These are phyloP conservation scores for Zaprionus davidi DNA, from an alignment of 1,140 invertebrate genomes.

Conservation along the genomic window DNA sequence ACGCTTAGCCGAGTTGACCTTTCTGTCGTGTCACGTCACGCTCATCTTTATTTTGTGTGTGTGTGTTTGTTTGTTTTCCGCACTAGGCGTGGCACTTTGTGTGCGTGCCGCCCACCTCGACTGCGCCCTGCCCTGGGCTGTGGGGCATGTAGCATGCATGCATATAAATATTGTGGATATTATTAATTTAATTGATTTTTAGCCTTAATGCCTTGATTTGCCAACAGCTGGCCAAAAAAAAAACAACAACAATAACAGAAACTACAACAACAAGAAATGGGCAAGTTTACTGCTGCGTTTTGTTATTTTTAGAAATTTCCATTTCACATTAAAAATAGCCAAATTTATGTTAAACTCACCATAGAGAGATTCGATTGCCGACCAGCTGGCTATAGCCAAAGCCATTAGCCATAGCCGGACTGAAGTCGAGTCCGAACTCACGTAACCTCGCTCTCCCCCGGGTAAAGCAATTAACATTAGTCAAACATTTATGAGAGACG, in stretches of 20 bases:
- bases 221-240: slow-evolving; percentile 61
- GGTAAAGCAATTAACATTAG: slow-evolving; percentile 40
- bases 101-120: slow-evolving; percentile 35
- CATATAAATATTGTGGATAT: slow-evolving; percentile 64
- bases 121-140: slow-evolving; percentile 1
- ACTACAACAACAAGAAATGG: not conserved
- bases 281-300: slow-evolving; percentile 59
- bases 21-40: slow-evolving; percentile 7
- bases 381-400: slow-evolving; percentile 18
- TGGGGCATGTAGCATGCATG: slow-evolving; percentile 21
- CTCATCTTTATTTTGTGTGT: slow-evolving; percentile 33
- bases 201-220: slow-evolving; percentile 64
- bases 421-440: slow-evolving; percentile 7
- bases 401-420: slow-evolving; percentile 5
- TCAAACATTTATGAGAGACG: slow-evolving; percentile 24
- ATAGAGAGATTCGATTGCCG: slow-evolving; percentile 1
- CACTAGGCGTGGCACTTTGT: slow-evolving; percentile 43
- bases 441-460: slow-evolving; percentile 13
- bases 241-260: slow-evolving; percentile 32
- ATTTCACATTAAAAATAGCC: slow-evolving; percentile 39
- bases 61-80: slow-evolving; percentile 4
- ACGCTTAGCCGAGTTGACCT: slow-evolving; percentile 1
- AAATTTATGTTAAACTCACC: slow-evolving; percentile 30
- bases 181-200: slow-evolving; percentile 79
- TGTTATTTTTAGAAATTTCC: slow-evolving; percentile 68